Conservation (phyloP, 2,888 invertebrate genomes). For the Andricus curvator region DNA sequence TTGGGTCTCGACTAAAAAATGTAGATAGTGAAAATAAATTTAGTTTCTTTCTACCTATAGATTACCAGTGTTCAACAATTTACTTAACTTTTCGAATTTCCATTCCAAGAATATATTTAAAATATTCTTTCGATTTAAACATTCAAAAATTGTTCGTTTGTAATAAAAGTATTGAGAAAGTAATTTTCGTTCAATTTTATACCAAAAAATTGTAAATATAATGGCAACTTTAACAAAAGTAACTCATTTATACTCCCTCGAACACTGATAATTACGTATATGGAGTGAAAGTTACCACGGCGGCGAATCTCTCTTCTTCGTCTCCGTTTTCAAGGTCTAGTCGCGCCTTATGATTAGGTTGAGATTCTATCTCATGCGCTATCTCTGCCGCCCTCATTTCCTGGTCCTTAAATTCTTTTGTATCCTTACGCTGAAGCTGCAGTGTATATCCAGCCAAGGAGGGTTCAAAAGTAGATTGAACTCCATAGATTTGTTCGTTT, state of each 20-base stretch:
- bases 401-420: conserved; percentile 91
- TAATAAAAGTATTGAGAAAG: no score
- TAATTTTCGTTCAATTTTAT: no score
- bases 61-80: neutral
- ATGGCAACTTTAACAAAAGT: no score
- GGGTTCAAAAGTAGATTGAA: conserved; percentile 95
- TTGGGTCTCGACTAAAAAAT: conserved; percentile 70
- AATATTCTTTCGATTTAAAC: no score
- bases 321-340: conserved; percentile 95
- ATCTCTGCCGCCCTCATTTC: conserved; percentile 93
- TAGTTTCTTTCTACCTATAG: neutral
- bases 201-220: no score
- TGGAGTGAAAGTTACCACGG: conserved; percentile 83
- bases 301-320: conserved; percentile 92
- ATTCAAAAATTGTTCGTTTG: no score
- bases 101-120: no score
- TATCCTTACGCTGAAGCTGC: conserved; percentile 90
- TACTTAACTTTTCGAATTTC: no score
- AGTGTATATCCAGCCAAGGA: conserved; percentile 95
- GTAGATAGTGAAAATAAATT: neutral
- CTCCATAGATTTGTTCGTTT: conserved; percentile 95
- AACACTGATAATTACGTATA: neutral
- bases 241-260: no score
- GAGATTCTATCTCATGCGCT: conserved; percentile 95
- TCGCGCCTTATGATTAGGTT: conserved; percentile 89